phyloP scores from a whole-genome alignment of 2,113 vertebrate species.

The Regulus satrapa region DNA sequence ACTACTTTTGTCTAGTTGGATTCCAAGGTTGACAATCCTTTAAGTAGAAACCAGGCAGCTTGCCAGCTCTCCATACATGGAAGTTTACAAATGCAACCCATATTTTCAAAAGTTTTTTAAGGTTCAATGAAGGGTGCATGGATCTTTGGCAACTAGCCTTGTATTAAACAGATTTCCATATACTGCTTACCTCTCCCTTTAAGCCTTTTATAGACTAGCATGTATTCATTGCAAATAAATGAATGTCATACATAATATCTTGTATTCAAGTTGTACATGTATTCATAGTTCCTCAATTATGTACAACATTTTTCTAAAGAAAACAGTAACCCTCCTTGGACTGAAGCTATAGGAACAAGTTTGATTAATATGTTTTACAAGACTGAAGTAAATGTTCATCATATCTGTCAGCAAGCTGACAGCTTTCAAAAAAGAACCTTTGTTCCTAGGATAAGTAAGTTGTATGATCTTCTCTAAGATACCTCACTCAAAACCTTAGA shows the following conservation, averaged over 20 bases:
- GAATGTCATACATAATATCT: background rate
- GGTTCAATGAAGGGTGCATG: constrained; percentile 58
- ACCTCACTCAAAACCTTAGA: constrained; percentile 59
- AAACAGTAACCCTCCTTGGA: constrained; percentile 65
- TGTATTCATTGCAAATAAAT: constrained; percentile 37
- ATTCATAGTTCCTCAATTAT: constrained; percentile 32
- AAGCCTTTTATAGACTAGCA: background rate
- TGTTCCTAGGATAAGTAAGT: constrained; percentile 72
- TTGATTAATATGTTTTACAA: constrained; percentile 78
- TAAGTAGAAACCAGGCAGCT: constrained; percentile 82
- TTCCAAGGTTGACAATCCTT: constrained; percentile 86
- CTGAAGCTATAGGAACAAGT: constrained; percentile 63
- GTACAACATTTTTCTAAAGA: constrained; percentile 63
- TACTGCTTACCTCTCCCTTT: constrained; percentile 53
- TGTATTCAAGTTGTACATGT: background rate
- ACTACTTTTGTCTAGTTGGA: constrained; percentile 86
- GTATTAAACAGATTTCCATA: constrained; percentile 71
- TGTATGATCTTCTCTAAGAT: constrained; percentile 68
- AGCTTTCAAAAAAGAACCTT: constrained; percentile 70
- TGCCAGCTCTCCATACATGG: constrained; percentile 75
- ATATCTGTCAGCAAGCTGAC: constrained; percentile 73
- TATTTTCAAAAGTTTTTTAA: constrained; percentile 78
- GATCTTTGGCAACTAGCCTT: constrained; percentile 67
- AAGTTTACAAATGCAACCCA: constrained; percentile 77
- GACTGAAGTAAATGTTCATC: constrained; percentile 74